Evolutionary conservation across 2,797 vertebrate species (phyloP).

Genomic region (Tadarida brasiliensis): DNA sequence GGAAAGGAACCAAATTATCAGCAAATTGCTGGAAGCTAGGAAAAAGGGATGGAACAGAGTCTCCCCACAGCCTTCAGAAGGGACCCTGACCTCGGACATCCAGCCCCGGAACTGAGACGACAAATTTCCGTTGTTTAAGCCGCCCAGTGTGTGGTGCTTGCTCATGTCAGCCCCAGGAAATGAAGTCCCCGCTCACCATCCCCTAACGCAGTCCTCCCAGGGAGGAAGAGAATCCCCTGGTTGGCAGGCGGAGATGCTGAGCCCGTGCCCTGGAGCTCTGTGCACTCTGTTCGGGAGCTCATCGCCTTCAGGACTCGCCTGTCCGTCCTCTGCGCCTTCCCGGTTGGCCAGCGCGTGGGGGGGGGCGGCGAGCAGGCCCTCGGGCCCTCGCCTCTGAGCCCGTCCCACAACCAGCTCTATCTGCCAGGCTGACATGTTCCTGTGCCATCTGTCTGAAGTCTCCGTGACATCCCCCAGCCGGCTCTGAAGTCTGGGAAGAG

Average conservation of each 20-base stretch:
- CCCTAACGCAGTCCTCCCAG: not conserved
- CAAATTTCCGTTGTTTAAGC: not conserved
- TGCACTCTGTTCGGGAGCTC: fast-evolving
- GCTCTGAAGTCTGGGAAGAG: not conserved
- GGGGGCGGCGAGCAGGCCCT: not conserved
- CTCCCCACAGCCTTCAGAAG: not conserved
- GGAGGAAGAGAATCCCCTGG: not conserved
- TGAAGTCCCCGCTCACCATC: not conserved
- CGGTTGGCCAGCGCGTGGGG: too few species aligned
- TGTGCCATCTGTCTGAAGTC: slow-evolving; percentile 42
- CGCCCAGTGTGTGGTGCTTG: not conserved
- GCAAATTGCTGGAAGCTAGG: not conserved
- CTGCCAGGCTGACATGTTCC: not conserved
- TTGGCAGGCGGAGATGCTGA: not conserved
- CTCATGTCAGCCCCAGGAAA: not conserved
- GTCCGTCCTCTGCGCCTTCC: not conserved
- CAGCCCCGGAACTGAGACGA: not conserved
- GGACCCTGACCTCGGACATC: not conserved
- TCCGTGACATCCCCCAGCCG: not conserved
- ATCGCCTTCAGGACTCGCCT: not conserved
- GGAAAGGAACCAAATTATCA: not conserved
- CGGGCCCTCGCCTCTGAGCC: not conserved
- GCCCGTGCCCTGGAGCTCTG: fast-evolving
- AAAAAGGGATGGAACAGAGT: not conserved
- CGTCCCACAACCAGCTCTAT: not conserved